Percentiles rank a stretch among this genome's conserved stretches.
These are phyloP conservation scores for Pagetopsis macropterus DNA, from an alignment of 2,797 vertebrate species.

Conservation along the genomic window DNA sequence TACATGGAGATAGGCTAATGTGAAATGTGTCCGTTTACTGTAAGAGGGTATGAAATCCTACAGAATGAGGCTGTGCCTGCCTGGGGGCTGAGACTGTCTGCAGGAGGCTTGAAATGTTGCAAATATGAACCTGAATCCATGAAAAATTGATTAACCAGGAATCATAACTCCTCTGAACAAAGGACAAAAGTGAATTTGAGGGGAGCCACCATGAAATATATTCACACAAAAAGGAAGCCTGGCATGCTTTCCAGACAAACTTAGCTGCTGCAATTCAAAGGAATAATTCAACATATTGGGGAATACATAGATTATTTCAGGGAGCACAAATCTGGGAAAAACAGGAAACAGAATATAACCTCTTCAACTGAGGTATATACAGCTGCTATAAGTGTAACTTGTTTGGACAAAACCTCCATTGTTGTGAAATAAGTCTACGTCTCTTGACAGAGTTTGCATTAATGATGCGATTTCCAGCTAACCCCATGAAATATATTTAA, in stretches of 20 bases:
- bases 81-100: slow-evolving; percentile 35
- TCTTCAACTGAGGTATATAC: too few relatives aligned
- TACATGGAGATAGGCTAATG: slow-evolving; percentile 23
- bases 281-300: not conserved
- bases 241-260: not conserved
- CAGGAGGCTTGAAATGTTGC: slow-evolving; percentile 12
- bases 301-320: not conserved
- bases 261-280: not conserved
- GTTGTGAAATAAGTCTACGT: slow-evolving; percentile 11
- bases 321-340: not conserved
- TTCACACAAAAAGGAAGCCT: slow-evolving; percentile 1
- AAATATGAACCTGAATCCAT: slow-evolving; percentile 18
- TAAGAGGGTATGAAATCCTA: slow-evolving; percentile 18
- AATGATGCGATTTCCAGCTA: slow-evolving; percentile 4
- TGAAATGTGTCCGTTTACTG: slow-evolving; percentile 42
- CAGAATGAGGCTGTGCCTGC: slow-evolving; percentile 21
- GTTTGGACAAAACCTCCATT: not conserved
- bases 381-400: not conserved
- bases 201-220: slow-evolving; percentile 7
- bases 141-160: slow-evolving; percentile 22
- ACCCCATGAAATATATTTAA: slow-evolving; percentile 17
- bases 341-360: too few relatives aligned
- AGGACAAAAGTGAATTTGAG: not conserved
- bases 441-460: not conserved
- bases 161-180: slow-evolving; percentile 4